Evolutionary conservation across 2,113 vertebrate species (phyloP), one percentile per base, ranked within the genome.

Genomic region (Phylloscopus trochilus): DNA sequence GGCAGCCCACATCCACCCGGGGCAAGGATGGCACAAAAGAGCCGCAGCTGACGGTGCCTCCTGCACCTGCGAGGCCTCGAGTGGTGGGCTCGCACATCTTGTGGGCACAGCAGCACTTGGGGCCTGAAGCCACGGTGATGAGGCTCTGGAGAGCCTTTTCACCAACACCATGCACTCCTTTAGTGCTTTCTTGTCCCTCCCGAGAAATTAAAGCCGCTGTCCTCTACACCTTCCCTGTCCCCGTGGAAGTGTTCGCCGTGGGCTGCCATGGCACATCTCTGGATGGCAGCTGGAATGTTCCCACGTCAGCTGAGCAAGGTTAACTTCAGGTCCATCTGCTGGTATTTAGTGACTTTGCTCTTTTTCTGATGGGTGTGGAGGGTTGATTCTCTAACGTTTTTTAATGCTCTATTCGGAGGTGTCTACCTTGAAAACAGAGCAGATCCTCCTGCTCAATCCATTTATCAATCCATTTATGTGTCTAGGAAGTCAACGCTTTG

Each of bases 401-500:
- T 75, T 20, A 64, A 55, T 0, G 1, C 0, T 0, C 30, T 62
- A 1, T 35, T 72, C 5, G 11, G 66, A 59, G 62, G 10, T 37
- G 6, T 56, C 56, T 56, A 3, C 12, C 37, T 63, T 23, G 18
- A 77, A 83, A 83, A 73, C 27, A 80, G 31, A 90, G 55, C 24
- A 56, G 28, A 56, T 87, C 14, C 44, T 81, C 27, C 41, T 56
- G 46, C 24, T 87, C n/a, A 59, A 43, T 7, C 37, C 46, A 14
- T 33, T 8, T 21, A 11, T 87, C n/a, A 59, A 43, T 7, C 37
- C 46, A 14, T 33, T 8, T 21, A 11, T 39, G 1, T 46, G 8
- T 52, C 75, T 64, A 22, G 60, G 72, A 77, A 94, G 41, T 49
- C 53, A 87, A 4, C 9, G 4, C 11, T 92, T 78, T 19, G 12